These are phyloP conservation scores for Calameuta pallipes DNA, from an alignment of 2,888 invertebrate genomes.

Conservation along the genomic window DNA sequence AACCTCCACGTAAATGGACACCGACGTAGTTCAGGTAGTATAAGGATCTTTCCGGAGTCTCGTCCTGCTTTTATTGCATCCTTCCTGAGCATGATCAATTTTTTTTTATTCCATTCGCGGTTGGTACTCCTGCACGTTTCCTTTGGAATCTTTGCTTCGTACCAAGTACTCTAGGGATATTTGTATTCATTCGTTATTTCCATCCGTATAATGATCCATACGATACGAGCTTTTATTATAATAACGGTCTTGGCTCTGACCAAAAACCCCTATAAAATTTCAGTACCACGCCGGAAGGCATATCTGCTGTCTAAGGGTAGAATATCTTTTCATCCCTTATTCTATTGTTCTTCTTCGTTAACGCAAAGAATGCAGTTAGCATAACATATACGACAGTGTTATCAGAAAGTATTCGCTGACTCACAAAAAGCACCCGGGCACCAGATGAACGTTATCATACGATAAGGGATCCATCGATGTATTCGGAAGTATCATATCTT, in stretches of 20 bases:
- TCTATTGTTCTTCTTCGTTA: neutral
- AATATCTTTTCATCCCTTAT: neutral
- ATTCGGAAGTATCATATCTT: too few species aligned
- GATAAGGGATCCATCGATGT: neutral
- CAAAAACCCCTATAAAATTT: neutral
- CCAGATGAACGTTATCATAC: neutral
- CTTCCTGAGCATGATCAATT: too few species aligned
- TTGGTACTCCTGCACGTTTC: too few species aligned
- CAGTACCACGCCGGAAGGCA: neutral
- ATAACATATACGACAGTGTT: neutral
- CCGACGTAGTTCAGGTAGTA: conserved; percentile 9
- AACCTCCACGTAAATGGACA: conserved; percentile 18
- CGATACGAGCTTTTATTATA: too few species aligned
- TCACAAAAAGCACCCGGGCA: neutral
- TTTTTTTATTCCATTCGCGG: too few species aligned
- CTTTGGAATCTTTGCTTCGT: too few species aligned
- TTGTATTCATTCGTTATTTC: too few species aligned
- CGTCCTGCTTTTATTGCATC: conserved; percentile 6
- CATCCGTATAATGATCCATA: too few species aligned
- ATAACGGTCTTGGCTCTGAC: too few species aligned
- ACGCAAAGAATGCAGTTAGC: neutral
- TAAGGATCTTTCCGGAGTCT: conserved; percentile 11
- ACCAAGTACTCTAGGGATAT: too few species aligned
- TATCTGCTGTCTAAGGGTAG: neutral
- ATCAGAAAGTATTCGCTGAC: neutral